Base-by-base conservation (phyloP, 2,797 vertebrate genomes). In the Hafferia zeledoni region DNA sequence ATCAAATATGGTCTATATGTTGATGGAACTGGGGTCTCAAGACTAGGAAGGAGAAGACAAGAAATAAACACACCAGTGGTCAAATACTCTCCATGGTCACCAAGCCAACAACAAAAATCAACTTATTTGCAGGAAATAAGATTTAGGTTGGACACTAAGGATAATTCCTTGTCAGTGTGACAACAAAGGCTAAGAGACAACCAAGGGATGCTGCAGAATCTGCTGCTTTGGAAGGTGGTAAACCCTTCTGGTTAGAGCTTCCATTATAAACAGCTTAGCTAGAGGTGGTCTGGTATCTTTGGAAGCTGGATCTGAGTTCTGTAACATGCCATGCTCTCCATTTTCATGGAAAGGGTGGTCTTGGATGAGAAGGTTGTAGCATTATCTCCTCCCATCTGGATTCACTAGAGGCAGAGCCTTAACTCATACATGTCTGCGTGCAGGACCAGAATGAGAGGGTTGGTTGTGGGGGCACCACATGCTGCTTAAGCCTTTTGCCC, bases 11-110 rank as follows among this genome's bases (percentile, higher is more conserved):
- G 20, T 31, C 49, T 71, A 0, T 37, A 35, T 10, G 41, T 53
- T 39, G 27, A 56, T 3, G 79, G 55, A 84, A 85, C 35, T 76
- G 78, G 8, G 15, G 17, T 25, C 91, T 89, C 43, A 63, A 94
- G n/a, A 68, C 49, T 53, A n/a, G 60, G 28, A 93, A 94, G 69
- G 63, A 90, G 35, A 89, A 52, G 13, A 69, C 16, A 61, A 90
- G 30, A 90, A 91, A 44, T 17, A 46, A 83, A 68, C 7, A 22
- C 7, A 12, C 6, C 43, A 60, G 20, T 43, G 23, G 33, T 55
- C 33, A 64, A 77, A 43, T 8, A 77, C 8, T 33, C 53, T 87
- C 61, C 35, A 27, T 22, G 17, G 24, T 46, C 69, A 57, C 28
- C 35, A 67, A 53, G 13, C 2, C 37, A 85, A 75, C 44, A 64